A percentile compares a stretch with the other conserved stretches of the same genome.
These are phyloP conservation scores for Polydrusus pterygomalis DNA, from an alignment of 2,888 invertebrate genomes.

Conservation along the genomic window DNA sequence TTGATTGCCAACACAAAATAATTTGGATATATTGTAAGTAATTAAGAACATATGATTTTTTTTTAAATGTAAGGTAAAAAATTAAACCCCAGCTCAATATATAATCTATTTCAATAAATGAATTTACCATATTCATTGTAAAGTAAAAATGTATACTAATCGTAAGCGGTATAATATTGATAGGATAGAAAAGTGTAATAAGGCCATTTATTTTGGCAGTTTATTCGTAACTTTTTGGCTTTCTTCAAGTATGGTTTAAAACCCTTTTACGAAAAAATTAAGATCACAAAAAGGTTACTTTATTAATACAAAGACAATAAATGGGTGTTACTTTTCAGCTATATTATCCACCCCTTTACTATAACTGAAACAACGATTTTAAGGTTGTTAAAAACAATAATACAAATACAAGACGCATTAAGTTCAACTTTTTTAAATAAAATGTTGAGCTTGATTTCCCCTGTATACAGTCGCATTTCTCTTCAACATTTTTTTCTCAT, in stretches of 20 bases:
- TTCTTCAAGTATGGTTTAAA: too few relatives aligned
- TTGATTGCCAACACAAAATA: too few relatives aligned
- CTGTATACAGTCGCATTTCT: background rate
- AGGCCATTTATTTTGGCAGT: slow-evolving; percentile 18
- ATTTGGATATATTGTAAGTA: too few relatives aligned
- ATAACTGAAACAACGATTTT: background rate
- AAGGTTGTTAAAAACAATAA: background rate
- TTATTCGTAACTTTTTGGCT: background rate
- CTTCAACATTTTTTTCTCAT: background rate
- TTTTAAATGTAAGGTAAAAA: too few relatives aligned
- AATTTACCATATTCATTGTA: background rate
- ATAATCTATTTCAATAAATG: too few relatives aligned
- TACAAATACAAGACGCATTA: background rate
- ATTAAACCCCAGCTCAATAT: too few relatives aligned
- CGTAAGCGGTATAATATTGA: background rate
- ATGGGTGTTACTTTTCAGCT: background rate
- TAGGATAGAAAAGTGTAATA: background rate
- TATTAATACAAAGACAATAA: too few relatives aligned
- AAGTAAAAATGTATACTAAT: slow-evolving; percentile 7
- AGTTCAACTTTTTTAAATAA: background rate
- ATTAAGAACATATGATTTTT: too few relatives aligned
- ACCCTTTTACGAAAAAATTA: background rate
- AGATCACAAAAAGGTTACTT: background rate
- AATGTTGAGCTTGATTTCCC: background rate
- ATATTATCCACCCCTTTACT: background rate